A percentile compares a stretch with the other conserved stretches of the same genome.
These are phyloP conservation scores for Rhynchonycteris naso DNA, from an alignment of 2,797 vertebrate species.

Conservation along the genomic window DNA sequence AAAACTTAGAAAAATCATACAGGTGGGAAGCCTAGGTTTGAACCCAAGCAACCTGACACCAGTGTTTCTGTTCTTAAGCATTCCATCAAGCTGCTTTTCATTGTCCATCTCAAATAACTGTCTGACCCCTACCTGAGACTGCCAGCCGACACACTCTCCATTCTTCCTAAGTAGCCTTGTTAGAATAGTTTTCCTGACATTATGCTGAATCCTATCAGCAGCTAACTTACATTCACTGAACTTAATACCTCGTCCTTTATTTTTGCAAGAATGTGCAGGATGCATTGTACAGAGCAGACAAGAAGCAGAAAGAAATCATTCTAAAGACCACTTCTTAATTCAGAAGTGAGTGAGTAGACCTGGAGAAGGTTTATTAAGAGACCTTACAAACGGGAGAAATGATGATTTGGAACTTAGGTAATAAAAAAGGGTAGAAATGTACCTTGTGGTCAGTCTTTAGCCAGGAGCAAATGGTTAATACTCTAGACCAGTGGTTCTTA, in stretches of 20 bases:
- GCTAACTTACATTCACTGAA: background rate
- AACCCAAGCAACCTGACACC: background rate
- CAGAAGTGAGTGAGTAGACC: background rate
- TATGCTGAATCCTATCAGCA: background rate
- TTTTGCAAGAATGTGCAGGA: constrained; percentile 10
- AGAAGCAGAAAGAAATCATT: constrained; percentile 8
- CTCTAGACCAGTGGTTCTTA: too few species aligned
- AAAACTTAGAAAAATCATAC: background rate
- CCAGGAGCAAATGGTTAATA: background rate
- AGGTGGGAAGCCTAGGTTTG: background rate
- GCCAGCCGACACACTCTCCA: background rate
- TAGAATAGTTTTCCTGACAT: background rate
- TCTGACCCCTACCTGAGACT: background rate
- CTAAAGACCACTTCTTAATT: background rate
- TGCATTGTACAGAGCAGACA: background rate
- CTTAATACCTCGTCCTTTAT: background rate
- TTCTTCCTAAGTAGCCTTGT: background rate
- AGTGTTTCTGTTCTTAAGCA: background rate
- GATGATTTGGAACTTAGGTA: background rate
- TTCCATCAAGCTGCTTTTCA: background rate
- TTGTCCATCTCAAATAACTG: background rate
- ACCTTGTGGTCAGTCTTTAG: constrained; percentile 21
- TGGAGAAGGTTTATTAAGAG: background rate
- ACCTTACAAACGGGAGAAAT: background rate
- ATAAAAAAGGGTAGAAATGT: background rate